Base-by-base conservation (phyloP, 23 tunicate species). In the Phallusia fumigata region DNA sequence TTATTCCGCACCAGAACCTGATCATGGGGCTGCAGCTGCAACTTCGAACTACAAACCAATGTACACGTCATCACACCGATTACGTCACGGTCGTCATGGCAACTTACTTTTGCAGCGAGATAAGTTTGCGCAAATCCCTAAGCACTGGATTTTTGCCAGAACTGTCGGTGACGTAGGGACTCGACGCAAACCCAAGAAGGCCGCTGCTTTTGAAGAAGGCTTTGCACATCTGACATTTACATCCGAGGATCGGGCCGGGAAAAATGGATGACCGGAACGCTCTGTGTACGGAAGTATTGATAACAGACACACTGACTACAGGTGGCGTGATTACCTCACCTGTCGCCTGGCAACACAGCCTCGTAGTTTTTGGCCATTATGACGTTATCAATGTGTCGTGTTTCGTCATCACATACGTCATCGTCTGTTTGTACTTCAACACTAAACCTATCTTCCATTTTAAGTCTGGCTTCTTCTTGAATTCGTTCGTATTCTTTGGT, bases 221-320 rank as follows among this genome's bases (percentile, higher is more conserved):
- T 13, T 69, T 81, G 80, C 98, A 95, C 91, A 89, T 95, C 72
- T 86, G 95, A 65, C 98, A 95, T 36, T 89, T 89, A 77, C 98
- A 95, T 36, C 98, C 98, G 19, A 95, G 84, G 51, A 95, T 89
- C 19, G 98, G 98, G 24, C 98, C 98, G 40, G 98, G 91, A 76
- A 89, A 86, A n/a, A 82, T 85, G 12, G 85, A 79, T 47, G 90
- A 83, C 28, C 82, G 52, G 52, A 45, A 44, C 22, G 53, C 30
- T 6, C 81, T 78, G 35, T 78, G n/a, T 10, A 32, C 33, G 53
- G 33, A 45, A 74, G 31, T 74, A 11, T 19, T 33, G 22, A 3
- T 74, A n/a, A n/a, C n/a, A n/a, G n/a, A n/a, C n/a, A n/a, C n/a
- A n/a, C n/a, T n/a, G n/a, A n/a, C n/a, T n/a, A n/a, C n/a, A n/a